Percentiles rank a stretch among this genome's conserved stretches.
Conservation (phyloP, 1,140 invertebrate genomes). For the Araneus ventricosus region DNA sequence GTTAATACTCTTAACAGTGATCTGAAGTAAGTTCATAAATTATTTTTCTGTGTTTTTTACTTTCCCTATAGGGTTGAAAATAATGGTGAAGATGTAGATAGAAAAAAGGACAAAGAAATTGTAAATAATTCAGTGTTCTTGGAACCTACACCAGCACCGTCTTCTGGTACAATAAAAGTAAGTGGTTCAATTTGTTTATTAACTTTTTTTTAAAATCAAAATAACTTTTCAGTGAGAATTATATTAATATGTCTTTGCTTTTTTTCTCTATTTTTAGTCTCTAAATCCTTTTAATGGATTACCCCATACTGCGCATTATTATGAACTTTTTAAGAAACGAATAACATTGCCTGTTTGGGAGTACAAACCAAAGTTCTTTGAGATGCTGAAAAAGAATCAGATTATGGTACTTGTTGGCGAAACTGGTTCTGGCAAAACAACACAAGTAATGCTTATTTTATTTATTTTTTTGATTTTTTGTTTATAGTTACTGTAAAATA, state of each 20-base stretch:
- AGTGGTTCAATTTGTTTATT: background rate
- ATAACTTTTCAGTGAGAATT: background rate
- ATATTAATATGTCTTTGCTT: too few species aligned
- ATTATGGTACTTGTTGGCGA: slow-evolving; percentile 97
- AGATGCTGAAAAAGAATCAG: slow-evolving; percentile 92
- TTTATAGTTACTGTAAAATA: too few species aligned
- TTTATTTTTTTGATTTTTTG: too few species aligned
- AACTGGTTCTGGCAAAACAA: slow-evolving; percentile 98
- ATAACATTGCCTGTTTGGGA: slow-evolving; percentile 98
- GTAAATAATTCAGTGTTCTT: background rate
- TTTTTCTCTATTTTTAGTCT: slow-evolving; percentile 42
- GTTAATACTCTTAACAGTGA: too few species aligned
- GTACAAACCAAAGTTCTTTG: slow-evolving; percentile 97
- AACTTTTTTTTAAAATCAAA: background rate
- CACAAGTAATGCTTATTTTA: slow-evolving; percentile 83
- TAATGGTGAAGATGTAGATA: slow-evolving; percentile 64
- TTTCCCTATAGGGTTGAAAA: slow-evolving; percentile 39
- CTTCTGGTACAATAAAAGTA: slow-evolving; percentile 55
- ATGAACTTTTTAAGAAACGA: slow-evolving; percentile 84
- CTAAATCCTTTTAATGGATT: slow-evolving; percentile 87
- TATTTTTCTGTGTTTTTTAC: too few species aligned
- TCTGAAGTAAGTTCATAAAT: too few species aligned
- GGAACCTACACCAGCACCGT: background rate
- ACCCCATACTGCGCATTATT: slow-evolving; percentile 86
- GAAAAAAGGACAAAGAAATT: slow-evolving; percentile 66